Evolutionary conservation across 2,113 vertebrate genomes (phyloP), one percentile per base, ranked within the genome.

Genomic region (Nettapus auritus): DNA sequence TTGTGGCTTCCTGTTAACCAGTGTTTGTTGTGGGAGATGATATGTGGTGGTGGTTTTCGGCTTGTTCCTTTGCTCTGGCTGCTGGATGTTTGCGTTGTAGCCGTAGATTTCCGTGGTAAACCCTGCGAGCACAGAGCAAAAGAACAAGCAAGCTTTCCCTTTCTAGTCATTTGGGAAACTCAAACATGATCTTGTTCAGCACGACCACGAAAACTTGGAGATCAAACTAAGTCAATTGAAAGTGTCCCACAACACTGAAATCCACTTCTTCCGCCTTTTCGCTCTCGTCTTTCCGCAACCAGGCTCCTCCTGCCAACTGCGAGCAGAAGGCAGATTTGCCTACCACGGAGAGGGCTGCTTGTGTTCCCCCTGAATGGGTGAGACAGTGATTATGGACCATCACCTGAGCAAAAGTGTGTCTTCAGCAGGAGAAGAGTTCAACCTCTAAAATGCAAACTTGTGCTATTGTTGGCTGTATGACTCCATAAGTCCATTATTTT

Each of bases 1-100:
- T 90, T 93, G 90, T 91, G 92, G 93, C 81, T 96, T 96, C 94
- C 93, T 92, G 84, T 94, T 92, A 97, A 96, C 86, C 68, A 21
- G 52, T 89, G 89, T 96, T 97, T 97, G 96, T 94, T 97, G 96
- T 95, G 95, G 94, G 85, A 88, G 44, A 59, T 91, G 55, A 83
- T 83, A 40, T 40, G 86, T 38, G 84, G 93, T 63, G 86, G 81
- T 86, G 92, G 77, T 90, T 89, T 78, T 83, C 42, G 2, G 71
- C 82, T 71, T 93, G 70, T 91, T 85, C 93, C 94, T 97, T 90
- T 83, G 85, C 81, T 86, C 88, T 88, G 76, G 36, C 80, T 97
- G 63, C 96, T 91, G 87, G 86, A 93, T 91, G 92, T 97, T 93
- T 95, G 70, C 9, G 12, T 82, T 92, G 60, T 31, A 92, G 92